Conservation (phyloP, 2,797 vertebrate species). For the Morus bassanus region DNA sequence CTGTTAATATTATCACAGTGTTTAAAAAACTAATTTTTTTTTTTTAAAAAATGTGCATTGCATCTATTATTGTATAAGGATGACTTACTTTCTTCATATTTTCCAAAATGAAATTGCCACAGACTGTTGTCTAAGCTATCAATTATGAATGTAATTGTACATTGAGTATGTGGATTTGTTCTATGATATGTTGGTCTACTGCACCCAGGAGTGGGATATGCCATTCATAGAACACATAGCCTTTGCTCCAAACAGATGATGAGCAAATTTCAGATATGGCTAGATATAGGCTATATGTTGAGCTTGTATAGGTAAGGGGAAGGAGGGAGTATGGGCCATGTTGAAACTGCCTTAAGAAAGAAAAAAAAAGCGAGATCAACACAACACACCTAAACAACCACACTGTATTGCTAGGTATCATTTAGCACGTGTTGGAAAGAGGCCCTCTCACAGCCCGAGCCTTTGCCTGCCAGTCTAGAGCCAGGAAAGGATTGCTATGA, state of each 20-base stretch:
- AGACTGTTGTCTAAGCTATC: neutral
- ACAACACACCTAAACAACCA: neutral
- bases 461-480: neutral
- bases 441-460: neutral
- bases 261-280: neutral
- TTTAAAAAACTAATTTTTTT: neutral
- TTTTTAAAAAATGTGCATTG: neutral
- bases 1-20: neutral
- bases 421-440: neutral
- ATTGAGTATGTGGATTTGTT: neutral
- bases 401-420: rapidly evolving
- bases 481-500: rapidly evolving
- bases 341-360: neutral
- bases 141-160: neutral
- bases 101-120: neutral
- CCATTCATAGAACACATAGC: neutral
- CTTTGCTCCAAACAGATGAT: neutral
- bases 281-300: neutral
- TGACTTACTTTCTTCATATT: neutral
- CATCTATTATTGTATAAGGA: neutral
- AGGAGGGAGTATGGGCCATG: neutral
- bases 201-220: neutral
- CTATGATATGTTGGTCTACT: neutral
- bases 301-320: neutral
- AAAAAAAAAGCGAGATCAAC: neutral